Evolutionary conservation across 2,888 invertebrate species (phyloP), one percentile per base, ranked within the genome.

Genomic region (Marasmarcha lunaedactyla): DNA sequence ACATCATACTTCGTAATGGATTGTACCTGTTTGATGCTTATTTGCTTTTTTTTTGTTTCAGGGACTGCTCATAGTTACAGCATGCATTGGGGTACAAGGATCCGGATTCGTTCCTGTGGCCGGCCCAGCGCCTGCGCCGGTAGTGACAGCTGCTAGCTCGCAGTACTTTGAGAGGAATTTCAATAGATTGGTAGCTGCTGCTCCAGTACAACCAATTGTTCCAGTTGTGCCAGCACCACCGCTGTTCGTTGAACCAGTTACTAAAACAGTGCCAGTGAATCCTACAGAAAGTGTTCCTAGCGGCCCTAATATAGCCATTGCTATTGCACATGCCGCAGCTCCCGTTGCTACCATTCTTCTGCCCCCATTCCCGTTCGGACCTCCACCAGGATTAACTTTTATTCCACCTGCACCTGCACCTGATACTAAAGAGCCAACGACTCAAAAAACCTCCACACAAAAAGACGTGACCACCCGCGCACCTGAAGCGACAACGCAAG

Each of bases 91-190:
- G 13, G 71, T 51, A 39, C 57, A 50, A 35, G 56, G 70, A 41
- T 81, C 79, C 20, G 51, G 46, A 27, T 39, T 50, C 1, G 39
- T 47, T 1, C 46, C 51, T 2, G 43, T 48, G 13, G 39, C 51
- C 41, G 36, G 52, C 43, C n/a, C 50, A 14, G 37, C 34, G 0
- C 41, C 42, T 2, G 76, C 83, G 1, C 86, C 87, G 7, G 81
- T 88, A 27, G 88, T 89, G 3, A 88, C 90, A 0, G 86, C 90
- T 1, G 84, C 87, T 40, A 90, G 90, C 59, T 89, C 88, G 34
- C 90, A 90, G 61, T 88, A 88, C 44, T 81, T 90, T 49, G 85
- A 89, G 38, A 84, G 89, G 47, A 89, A 86, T 35, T 89, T 87
- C 67, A 89, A 90, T 55, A 72, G 70, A 15, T 57, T 78, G 33